A percentile compares a stretch with the other conserved stretches of the same genome.
These are phyloP conservation scores for Trematocara variabile DNA, from an alignment of 2,113 vertebrate species.

Conservation along the genomic window DNA sequence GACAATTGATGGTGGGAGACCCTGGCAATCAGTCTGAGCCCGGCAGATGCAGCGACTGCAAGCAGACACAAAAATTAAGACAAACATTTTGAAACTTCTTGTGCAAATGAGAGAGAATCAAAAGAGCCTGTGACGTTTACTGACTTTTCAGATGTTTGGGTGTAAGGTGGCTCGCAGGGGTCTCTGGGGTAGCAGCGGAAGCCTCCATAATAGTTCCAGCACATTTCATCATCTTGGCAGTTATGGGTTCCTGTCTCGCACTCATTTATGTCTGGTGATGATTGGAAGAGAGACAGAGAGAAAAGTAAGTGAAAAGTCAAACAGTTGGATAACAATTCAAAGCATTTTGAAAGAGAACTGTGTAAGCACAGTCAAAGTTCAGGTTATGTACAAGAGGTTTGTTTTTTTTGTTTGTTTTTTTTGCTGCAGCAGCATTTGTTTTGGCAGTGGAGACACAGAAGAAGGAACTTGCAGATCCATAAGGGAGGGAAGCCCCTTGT, in stretches of 20 bases:
- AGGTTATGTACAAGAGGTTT: background rate
- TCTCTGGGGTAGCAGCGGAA: constrained; percentile 95
- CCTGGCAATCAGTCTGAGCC: constrained; percentile 79
- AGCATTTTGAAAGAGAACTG: constrained; percentile 1
- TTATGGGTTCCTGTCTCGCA: constrained; percentile 85
- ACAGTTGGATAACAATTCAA: constrained; percentile 8
- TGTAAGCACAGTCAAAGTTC: constrained; percentile 14
- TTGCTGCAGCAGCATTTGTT: background rate
- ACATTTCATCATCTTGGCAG: constrained; percentile 92
- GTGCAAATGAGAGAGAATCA: background rate
- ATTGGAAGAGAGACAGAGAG: constrained; percentile 11
- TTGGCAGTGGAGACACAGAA: background rate
- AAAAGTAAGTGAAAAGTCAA: background rate
- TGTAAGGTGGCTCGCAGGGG: constrained; percentile 91
- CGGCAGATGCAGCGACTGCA: constrained; percentile 90
- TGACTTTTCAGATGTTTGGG: constrained; percentile 90
- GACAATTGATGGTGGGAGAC: constrained; percentile 87
- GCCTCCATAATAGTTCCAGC: constrained; percentile 95
- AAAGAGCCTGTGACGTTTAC: constrained; percentile 39
- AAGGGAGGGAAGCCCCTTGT: constrained; percentile 41
- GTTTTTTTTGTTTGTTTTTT: background rate
- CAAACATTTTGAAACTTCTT: background rate
- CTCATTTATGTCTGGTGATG: constrained; percentile 88
- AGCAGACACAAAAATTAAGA: background rate
- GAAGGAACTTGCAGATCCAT: constrained; percentile 5